Evolutionary conservation across 2,113 vertebrate species (phyloP).

Genomic region (Callionymus lyra): DNA sequence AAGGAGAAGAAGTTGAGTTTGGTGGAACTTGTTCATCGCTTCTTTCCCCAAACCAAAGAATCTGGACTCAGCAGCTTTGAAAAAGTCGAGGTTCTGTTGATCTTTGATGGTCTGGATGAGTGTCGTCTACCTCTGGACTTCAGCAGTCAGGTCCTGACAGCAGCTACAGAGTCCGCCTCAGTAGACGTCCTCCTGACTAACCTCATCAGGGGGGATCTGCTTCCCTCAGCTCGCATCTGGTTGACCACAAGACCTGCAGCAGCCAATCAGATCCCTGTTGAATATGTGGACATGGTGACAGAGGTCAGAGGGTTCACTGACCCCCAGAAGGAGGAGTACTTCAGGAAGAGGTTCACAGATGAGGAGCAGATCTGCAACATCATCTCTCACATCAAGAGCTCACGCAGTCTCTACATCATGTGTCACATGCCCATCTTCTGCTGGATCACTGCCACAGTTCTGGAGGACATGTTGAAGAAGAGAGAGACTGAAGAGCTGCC

Average conservation of each 20-base stretch:
- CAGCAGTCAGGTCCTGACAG: no score
- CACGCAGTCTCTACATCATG: constrained; percentile 1
- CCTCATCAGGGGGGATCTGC: constrained; percentile 2
- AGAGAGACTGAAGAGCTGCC: not conserved
- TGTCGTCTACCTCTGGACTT: constrained; percentile 3
- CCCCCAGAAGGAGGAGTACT: constrained; percentile 1
- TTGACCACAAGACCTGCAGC: not conserved
- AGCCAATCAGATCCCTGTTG: not conserved
- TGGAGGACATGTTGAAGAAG: not conserved
- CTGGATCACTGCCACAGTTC: constrained; percentile 1
- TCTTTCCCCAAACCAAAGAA: not conserved
- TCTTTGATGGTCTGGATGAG: constrained; percentile 3
- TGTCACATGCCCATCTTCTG: constrained; percentile 6
- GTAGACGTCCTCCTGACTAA: constrained; percentile 1
- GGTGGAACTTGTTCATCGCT: not conserved
- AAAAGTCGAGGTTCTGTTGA: not conserved
- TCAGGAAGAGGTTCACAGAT: not conserved
- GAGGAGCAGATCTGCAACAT: not conserved
- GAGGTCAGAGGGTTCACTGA: constrained; percentile 1
- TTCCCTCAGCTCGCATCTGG: constrained; percentile 1
- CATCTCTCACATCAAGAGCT: not conserved
- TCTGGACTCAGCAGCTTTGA: not conserved
- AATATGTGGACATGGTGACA: not conserved
- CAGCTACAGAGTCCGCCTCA: not conserved
- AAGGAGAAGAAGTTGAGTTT: not conserved